Evolutionary conservation across 2,888 invertebrate genomes (phyloP).

Genomic region (Dynastes maya): DNA sequence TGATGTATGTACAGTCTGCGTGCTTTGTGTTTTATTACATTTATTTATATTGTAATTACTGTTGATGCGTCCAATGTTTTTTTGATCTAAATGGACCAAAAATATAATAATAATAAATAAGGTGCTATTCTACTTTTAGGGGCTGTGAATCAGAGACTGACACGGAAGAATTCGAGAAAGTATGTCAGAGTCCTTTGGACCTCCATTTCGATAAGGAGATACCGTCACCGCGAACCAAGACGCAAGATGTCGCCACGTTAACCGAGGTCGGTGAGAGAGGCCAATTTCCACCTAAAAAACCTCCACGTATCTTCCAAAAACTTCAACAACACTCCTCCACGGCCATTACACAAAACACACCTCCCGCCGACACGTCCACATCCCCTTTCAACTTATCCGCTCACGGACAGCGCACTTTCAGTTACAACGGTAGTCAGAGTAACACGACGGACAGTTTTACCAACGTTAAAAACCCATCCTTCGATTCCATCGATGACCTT

Average conservation of each 20-base stretch:
- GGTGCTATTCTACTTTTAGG: constrained; percentile 67
- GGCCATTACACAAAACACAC: constrained; percentile 47
- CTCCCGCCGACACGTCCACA: constrained; percentile 46
- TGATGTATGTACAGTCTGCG: too few species aligned
- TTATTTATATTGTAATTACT: too few species aligned
- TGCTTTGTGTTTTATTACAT: too few species aligned
- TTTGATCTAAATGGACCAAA: too few species aligned
- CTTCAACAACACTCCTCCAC: constrained; percentile 49
- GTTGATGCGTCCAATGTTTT: too few species aligned
- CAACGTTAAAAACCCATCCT: constrained; percentile 67
- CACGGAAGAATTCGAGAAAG: constrained; percentile 87
- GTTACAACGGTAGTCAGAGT: constrained; percentile 64
- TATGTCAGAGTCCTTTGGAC: constrained; percentile 76
- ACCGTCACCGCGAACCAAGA: constrained; percentile 71
- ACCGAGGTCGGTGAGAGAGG: constrained; percentile 74
- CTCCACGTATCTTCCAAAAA: constrained; percentile 68
- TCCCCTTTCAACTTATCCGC: constrained; percentile 53
- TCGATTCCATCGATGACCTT: constrained; percentile 68
- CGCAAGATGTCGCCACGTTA: constrained; percentile 73
- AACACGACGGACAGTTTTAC: constrained; percentile 67
- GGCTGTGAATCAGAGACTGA: constrained; percentile 88
- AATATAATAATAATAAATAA: too few species aligned
- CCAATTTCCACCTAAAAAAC: constrained; percentile 69
- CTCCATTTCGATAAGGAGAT: constrained; percentile 69
- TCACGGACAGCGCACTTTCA: constrained; percentile 67